Evolutionary conservation across 2,797 vertebrate genomes (phyloP).

Genomic region (Dermochelys coriacea): DNA sequence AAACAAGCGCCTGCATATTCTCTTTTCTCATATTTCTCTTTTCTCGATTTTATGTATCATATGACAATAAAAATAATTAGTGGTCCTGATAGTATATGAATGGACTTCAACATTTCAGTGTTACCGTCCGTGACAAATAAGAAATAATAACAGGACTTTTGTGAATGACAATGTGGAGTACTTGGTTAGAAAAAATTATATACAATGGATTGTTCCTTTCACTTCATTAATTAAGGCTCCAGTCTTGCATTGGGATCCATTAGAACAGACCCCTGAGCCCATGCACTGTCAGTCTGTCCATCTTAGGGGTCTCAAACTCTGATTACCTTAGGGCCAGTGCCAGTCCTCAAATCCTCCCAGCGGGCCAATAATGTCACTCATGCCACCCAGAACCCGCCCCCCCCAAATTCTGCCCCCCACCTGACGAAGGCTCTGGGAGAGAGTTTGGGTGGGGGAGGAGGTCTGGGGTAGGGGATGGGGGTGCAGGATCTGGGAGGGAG

Average conservation of each 20-base stretch:
- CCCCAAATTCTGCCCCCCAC: too few relatives aligned
- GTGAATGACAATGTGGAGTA: background rate
- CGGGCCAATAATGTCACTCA: too few relatives aligned
- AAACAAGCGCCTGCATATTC: background rate
- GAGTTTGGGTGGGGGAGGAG: too few relatives aligned
- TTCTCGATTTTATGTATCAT: background rate
- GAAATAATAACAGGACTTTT: background rate
- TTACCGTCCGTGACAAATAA: background rate
- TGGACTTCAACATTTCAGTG: background rate
- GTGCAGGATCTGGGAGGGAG: too few relatives aligned
- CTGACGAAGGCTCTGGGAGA: too few relatives aligned
- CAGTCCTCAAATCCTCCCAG: too few relatives aligned
- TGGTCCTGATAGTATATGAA: background rate
- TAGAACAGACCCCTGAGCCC: background rate
- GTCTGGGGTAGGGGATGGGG: too few relatives aligned
- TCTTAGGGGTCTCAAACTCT: too few relatives aligned
- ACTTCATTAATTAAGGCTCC: background rate
- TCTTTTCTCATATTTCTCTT: accelerated
- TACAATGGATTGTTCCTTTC: background rate
- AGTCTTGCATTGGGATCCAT: background rate
- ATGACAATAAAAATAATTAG: background rate
- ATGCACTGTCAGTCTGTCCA: background rate
- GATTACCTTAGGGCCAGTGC: too few relatives aligned
- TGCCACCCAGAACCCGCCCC: too few relatives aligned
- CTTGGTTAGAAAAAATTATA: background rate